Base-by-base conservation (phyloP, 2,113 vertebrate genomes). In the Acanthisitta chloris region DNA sequence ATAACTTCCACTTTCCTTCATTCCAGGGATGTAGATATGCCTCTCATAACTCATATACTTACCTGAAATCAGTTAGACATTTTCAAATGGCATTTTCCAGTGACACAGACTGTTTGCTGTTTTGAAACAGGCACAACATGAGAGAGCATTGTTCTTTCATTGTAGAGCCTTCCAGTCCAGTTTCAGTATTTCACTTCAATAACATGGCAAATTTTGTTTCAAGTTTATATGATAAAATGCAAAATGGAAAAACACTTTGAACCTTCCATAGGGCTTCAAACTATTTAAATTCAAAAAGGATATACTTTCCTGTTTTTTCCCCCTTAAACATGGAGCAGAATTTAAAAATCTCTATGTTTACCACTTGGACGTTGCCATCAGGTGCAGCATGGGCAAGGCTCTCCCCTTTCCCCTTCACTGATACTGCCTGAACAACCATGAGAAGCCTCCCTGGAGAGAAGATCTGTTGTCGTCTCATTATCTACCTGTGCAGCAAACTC, bases 301-400 rank as follows among this genome's bases (percentile, higher is more conserved):
- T 24, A 36, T 28, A 33, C 17, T 29, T 9, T 20, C 0, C 21
- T 67, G 34, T 26, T 33, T n/a, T 40, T 9, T 8, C 1, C 0
- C 1, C 1, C 38, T 58, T 25, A 6, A 89, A 45, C 12, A n/a
- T 0, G 1, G 4, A 52, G 11, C 4, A 81, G 26, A 87, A 51
- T 26, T 83, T 66, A 15, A 42, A 77, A 89, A 58, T 58, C 7
- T 52, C 28, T 46, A 1, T 2, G 0, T 45, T n/a, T 29, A 16
- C 43, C 31, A 31, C 21, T 48, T 0, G 0, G 34, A 52, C 0
- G 0, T 45, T 84, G 26, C 25, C 8, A 36, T 45, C 14, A 33
- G 40, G 17, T 15, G 9, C 11, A 65, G 25, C 8, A 21, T 6
- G 18, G 16, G 11, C 46, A 81, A 62, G 31, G 38, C 9, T 5